These are phyloP conservation scores for Anser cygnoides DNA, from an alignment of 2,113 vertebrate genomes.

Conservation along the genomic window DNA sequence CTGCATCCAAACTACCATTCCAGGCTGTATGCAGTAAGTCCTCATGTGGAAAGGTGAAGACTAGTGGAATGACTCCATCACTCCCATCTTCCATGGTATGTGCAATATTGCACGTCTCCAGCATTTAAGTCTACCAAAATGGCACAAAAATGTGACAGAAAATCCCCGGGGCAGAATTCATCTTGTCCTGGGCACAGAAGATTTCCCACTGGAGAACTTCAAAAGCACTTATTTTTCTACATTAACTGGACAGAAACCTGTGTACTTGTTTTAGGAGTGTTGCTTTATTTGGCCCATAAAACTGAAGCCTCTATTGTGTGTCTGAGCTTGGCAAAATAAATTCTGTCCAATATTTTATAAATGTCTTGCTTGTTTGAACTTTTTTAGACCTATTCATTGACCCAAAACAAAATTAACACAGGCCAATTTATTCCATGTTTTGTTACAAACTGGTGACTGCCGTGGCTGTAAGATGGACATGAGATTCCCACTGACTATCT, in stretches of 20 bases:
- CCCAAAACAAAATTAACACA: neutral
- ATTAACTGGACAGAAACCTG: neutral
- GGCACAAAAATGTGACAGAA: neutral
- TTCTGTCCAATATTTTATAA: neutral
- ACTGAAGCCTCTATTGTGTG: neutral
- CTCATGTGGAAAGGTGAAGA: neutral
- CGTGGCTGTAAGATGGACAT: neutral
- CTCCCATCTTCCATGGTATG: neutral
- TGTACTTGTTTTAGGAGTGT: neutral
- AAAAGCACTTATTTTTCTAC: neutral
- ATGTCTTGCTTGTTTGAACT: neutral
- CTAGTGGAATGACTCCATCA: neutral
- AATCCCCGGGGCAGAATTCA: neutral
- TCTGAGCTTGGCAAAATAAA: neutral
- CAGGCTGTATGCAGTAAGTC: neutral
- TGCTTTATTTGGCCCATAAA: neutral
- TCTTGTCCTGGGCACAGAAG: neutral
- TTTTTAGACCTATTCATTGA: neutral
- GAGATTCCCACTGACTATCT: neutral
- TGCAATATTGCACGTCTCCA: neutral
- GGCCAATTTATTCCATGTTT: neutral
- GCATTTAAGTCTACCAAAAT: neutral
- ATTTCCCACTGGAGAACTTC: neutral
- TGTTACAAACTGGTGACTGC: neutral
- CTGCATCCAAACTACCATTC: rapidly evolving